Evolutionary conservation across 1,140 invertebrate species (phyloP).

Genomic region (Rhyzopertha dominica): DNA sequence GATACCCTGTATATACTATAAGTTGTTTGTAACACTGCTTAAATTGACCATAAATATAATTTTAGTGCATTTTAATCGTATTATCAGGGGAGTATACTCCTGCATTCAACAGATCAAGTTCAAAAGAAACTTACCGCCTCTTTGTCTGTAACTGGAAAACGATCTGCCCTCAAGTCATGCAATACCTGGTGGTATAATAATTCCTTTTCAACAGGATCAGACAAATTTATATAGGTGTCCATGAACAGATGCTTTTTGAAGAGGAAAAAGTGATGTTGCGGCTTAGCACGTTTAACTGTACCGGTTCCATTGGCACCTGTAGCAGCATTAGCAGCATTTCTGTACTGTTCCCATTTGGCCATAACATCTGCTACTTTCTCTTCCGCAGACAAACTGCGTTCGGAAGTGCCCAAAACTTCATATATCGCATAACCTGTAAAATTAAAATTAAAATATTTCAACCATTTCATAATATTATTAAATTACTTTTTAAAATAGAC

Average conservation of each 20-base stretch:
- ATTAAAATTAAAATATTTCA: no score
- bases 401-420: conserved; percentile 64
- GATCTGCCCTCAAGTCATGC: conserved; percentile 81
- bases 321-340: conserved; percentile 54
- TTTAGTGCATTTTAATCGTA: no score
- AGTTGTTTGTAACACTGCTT: no score
- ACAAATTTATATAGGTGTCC: conserved; percentile 76
- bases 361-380: conserved; percentile 92
- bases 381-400: conserved; percentile 74
- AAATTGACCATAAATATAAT: no score
- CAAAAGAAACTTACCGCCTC: conserved; percentile 71
- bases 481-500: no score
- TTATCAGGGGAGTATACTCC: no score
- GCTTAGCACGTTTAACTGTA: conserved; percentile 46
- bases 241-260: conserved; percentile 93
- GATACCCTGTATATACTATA: no score
- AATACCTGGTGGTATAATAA: conserved; percentile 93
- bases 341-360: conserved; percentile 90
- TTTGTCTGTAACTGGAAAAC: conserved; percentile 85
- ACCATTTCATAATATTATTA: no score
- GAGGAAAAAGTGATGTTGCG: conserved; percentile 63
- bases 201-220: conserved; percentile 90
- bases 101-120: no score
- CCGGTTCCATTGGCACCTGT: conserved; percentile 39
- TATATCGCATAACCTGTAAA: conserved; percentile 53